Conservation (phyloP, 2,888 invertebrate genomes). For the Epinotia demarniana region DNA sequence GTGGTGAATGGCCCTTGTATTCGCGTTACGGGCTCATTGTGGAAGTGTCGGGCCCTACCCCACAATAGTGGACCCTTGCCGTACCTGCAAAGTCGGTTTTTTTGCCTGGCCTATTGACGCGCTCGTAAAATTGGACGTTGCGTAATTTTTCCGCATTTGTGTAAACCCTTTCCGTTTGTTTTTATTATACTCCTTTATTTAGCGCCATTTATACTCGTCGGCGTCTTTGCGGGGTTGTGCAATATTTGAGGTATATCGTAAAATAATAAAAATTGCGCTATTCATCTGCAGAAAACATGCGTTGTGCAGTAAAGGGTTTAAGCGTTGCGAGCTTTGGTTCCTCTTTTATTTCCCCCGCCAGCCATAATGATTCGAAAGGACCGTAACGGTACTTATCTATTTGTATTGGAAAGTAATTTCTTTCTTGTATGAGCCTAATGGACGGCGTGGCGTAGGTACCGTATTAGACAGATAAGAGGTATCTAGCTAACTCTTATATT, state of each 20-base stretch:
- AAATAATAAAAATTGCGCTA: constrained; percentile 81
- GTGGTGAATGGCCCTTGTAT: constrained; percentile 65
- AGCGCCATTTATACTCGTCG: constrained; percentile 63
- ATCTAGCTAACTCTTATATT: constrained; percentile 51
- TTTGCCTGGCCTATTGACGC: constrained; percentile 60
- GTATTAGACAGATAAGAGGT: constrained; percentile 64
- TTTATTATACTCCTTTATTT: constrained; percentile 78
- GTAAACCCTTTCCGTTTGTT: constrained; percentile 83
- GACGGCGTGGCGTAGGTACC: constrained; percentile 57
- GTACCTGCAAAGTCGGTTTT: constrained; percentile 79
- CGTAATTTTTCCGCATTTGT: constrained; percentile 83
- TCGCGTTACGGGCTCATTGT: constrained; percentile 59
- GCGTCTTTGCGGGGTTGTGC: constrained; percentile 79
- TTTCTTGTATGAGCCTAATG: constrained; percentile 63
- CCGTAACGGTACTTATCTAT: constrained; percentile 72
- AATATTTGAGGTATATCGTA: constrained; percentile 72
- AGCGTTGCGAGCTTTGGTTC: constrained; percentile 65
- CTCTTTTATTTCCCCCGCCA: constrained; percentile 68
- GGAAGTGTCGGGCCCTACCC: constrained; percentile 52
- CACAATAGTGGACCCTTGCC: constrained; percentile 64
- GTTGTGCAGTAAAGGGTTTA: constrained; percentile 74
- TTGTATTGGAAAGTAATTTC: constrained; percentile 60
- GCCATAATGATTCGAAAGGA: constrained; percentile 52
- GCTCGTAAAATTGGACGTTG: constrained; percentile 76
- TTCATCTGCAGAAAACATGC: constrained; percentile 78